Conservation (phyloP, 1,140 invertebrate species). For the Lepidurus apus region DNA sequence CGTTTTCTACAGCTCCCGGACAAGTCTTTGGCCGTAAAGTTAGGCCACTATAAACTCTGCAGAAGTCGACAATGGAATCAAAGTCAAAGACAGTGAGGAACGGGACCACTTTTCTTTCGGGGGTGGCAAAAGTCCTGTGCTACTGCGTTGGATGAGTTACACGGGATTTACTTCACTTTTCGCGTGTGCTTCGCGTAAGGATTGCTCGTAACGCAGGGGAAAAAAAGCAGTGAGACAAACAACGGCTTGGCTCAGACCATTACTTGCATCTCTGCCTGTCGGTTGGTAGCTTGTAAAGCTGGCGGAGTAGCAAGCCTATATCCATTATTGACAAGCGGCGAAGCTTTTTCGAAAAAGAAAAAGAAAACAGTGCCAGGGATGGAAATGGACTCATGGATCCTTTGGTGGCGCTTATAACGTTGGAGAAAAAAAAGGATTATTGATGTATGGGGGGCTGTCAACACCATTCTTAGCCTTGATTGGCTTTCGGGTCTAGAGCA, state of each 20-base stretch:
- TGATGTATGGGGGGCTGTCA: background rate
- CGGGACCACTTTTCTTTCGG: background rate
- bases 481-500: background rate
- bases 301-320: slow-evolving; percentile 5
- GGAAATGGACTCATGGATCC: background rate
- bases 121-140: background rate
- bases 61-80: background rate
- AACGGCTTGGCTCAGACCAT: slow-evolving; percentile 8
- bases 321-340: slow-evolving; percentile 18
- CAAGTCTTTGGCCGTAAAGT: background rate
- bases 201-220: background rate
- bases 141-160: too few species aligned
- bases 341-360: background rate
- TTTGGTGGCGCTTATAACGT: background rate
- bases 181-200: background rate
- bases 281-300: slow-evolving; percentile 10
- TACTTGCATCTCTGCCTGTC: background rate
- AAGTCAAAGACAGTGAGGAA: background rate
- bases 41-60: background rate
- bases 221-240: background rate
- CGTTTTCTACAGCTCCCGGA: background rate
- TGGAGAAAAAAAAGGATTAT: background rate
- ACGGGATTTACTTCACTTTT: background rate
- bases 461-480: slow-evolving; percentile 19
- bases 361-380: background rate